Base-by-base conservation (phyloP, 2,888 invertebrate genomes). In the Cheiracanthium punctorium region DNA sequence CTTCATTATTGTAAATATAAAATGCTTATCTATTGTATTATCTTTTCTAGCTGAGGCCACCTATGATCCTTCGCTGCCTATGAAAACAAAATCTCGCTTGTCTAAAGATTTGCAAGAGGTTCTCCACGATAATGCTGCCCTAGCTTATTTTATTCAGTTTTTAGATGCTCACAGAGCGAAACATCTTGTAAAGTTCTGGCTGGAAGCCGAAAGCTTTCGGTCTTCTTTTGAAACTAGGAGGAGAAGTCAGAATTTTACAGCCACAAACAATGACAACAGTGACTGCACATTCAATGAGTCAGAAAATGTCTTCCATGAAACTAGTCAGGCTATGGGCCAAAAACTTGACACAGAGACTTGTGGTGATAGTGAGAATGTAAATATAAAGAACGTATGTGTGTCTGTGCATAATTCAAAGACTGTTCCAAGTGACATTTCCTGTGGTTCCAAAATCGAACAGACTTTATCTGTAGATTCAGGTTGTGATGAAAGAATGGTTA, bases 131-230 rank as follows among this genome's bases (percentile, higher is more conserved):
- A 95, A 95, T 91, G 94, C 94, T 91, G 96, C 96, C 80, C 93
- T 97, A 32, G 95, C 95, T 70, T 96, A 96, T 92, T 96, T 97
- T 91, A 94, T 96, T 80, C 96, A 96, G 90, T 98, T 94, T 92
- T 94, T 98, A 94, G 96, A 97, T 90, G 93, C 94, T n/a, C 93
- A 94, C 89, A 90, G 89, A 29, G 90, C 94, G 7, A 90, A 90
- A 10, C 90, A 91, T 77, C 89, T 92, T 43, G 90, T 93, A 80
- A 91, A 92, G 88, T 93, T 93, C 90, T 93, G 93, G 92, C 90
- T 93, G 80, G 93, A 93, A 89, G 92, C 92, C 7, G 91, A 93
- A 74, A 92, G 92, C 84, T 93, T 93, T 88, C 91, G 70, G 17
- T 37, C 79, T 4, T 84, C 84, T 37, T 64, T 72, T 8, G 81